Evolutionary conservation across 2,888 invertebrate species (phyloP).

Genomic region (Chrysolina americana): DNA sequence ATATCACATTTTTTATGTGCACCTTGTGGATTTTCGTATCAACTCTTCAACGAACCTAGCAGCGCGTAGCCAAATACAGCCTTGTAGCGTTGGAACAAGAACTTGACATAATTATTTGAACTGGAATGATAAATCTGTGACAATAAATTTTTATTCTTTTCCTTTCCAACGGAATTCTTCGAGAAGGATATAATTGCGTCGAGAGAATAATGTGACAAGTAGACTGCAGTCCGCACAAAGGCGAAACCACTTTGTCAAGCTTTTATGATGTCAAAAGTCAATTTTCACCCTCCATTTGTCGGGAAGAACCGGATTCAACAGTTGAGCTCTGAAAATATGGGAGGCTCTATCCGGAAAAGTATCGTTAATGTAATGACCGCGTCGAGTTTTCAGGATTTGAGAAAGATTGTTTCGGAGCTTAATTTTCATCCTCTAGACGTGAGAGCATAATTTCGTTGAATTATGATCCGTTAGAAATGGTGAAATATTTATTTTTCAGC

Average conservation of each 20-base stretch:
- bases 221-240: constrained; percentile 61
- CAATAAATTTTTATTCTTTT: constrained; percentile 39
- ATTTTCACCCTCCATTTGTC: constrained; percentile 69
- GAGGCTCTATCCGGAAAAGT: constrained; percentile 47
- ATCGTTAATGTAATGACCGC: constrained; percentile 54
- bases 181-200: constrained; percentile 55
- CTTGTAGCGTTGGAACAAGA: constrained; percentile 39
- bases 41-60: constrained; percentile 21
- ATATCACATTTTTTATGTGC: constrained; percentile 34
- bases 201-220: constrained; percentile 58
- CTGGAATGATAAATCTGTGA: constrained; percentile 35
- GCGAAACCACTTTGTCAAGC: constrained; percentile 61
- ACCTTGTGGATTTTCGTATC: constrained; percentile 39
- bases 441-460: constrained; percentile 2
- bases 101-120: constrained; percentile 48
- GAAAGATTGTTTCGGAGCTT: constrained; percentile 5
- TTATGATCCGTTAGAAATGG: background rate
- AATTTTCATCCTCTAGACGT: constrained; percentile 1
- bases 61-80: constrained; percentile 35
- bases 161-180: constrained; percentile 30
- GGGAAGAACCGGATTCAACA: constrained; percentile 60
- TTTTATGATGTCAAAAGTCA: constrained; percentile 67
- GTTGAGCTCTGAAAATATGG: constrained; percentile 63
- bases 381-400: constrained; percentile 13
- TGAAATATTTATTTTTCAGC: background rate